Conservation (phyloP, 2,888 invertebrate genomes). For the Drosophila percnosoma region DNA sequence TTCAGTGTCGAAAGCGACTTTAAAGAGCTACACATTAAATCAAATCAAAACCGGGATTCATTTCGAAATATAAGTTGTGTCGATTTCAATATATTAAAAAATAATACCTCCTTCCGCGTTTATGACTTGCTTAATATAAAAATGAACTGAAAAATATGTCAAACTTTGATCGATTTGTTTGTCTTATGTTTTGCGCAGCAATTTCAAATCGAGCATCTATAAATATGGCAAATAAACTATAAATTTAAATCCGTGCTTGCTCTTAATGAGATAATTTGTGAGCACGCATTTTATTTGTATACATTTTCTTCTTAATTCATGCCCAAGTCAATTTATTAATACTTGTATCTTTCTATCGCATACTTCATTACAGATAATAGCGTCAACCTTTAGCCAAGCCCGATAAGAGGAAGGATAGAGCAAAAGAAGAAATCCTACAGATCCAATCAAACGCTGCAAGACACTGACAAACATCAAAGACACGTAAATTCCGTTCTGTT, state of each 20-base stretch:
- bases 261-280: conserved; percentile 7
- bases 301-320: neutral
- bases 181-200: neutral
- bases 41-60: neutral
- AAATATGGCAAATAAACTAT: neutral
- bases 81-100: neutral
- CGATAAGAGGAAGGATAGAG: neutral
- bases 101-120: neutral
- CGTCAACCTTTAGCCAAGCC: conserved; percentile 12
- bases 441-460: conserved; percentile 24
- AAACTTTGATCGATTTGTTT: neutral
- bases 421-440: neutral
- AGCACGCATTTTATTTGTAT: conserved; percentile 1
- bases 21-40: neutral
- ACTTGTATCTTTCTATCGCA: conserved; percentile 11
- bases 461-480: conserved; percentile 41
- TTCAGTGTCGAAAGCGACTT: neutral
- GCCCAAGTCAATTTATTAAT: conserved; percentile 43
- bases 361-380: conserved; percentile 36
- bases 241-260: neutral
- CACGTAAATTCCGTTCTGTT: conserved; percentile 43
- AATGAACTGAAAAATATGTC: neutral
- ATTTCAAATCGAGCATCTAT: neutral
- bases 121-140: neutral
- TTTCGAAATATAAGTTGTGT: neutral